Base-by-base conservation (phyloP, 2,797 vertebrate species). In the Ptychadena robeensis region DNA sequence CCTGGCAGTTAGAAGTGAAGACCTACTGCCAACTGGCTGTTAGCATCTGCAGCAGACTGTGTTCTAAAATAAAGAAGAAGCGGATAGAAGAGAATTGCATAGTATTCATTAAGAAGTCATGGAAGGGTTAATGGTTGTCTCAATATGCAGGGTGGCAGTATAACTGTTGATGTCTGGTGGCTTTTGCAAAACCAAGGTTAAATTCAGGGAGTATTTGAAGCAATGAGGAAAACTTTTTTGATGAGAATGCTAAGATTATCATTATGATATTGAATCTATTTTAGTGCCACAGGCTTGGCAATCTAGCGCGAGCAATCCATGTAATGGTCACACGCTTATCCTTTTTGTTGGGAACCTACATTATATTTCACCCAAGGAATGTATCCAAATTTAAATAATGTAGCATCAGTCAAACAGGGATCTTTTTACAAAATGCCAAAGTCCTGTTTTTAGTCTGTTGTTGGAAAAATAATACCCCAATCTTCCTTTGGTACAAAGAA, bases 1-100 rank as follows among this genome's bases (percentile, higher is more conserved):
- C 77, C 70, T 53, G 30, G 28, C n/a, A n/a, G n/a, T n/a, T n/a
- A n/a, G n/a, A n/a, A 74, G 48, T 69, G 8, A 44, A 73, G 35
- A 67, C 76, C 61, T 73, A 79, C 70, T 73, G 75, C 63, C 44
- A 14, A 57, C 27, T 37, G 11, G 32, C 15, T 40, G 44, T 18
- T 59, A 44, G 8, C 30, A 68, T 25, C 15, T 38, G 38, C 4
- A 79, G 53, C 25, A 73, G 32, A 32, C 25, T 22, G 34, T 25
- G 34, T 30, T 69, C 40, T 63, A 32, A 59, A 68, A 34, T 48
- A 32, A 69, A 31, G 11, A 44, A 44, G 14, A 44, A 15, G 40
- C 14, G 14, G 18, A 44, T 28, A 38, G 18, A 57, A 65, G 32
- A 32, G n/a, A 34, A 18, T 61, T 67, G 15, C 18, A 73, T n/a